Evolutionary conservation across 2,797 vertebrate species (phyloP), one percentile per base, ranked within the genome.

Genomic region (Kryptolebias ocellatus): DNA sequence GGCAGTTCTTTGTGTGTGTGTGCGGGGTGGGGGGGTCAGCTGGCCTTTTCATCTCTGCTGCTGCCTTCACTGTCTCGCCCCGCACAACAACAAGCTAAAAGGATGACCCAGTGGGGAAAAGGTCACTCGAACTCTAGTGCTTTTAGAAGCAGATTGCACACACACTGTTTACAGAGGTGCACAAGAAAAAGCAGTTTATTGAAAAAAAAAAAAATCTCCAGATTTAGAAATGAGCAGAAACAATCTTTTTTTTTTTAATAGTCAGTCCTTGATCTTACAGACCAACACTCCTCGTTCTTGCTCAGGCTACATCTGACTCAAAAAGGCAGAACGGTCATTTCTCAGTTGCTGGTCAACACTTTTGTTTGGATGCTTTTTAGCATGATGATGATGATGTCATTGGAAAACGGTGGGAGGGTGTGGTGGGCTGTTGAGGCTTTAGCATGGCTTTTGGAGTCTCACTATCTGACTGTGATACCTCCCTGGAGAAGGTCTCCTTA

Each of bases 401-500:
- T 71, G 85, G 37, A 60, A 57, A 76, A 60, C 58, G 27, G 53
- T 39, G 57, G 68, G 73, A 76, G 88, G 81, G 83, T 70, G 81
- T 24, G 69, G 77, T 68, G 82, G 79, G 83, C 70, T 81, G 75
- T 82, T 47, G 20, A 84, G 85, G 74, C 82, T 87, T 74, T 76
- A 83, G 72, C 80, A 89, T 86, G 83, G 87, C 76, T 87, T 85
- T 75, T 75, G 72, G 81, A 87, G 87, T 84, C 88, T 91, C 76
- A 63, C 82, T 83, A 67, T 89, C 91, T 44, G 79, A 90, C 86
- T 64, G 54, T 86, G 82, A 89, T 89, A 78, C 78, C 64, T 93
- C 91, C 91, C 92, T 65, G 28, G 91, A 91, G 94, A 92, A 89
- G 84, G 80, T 92, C 86, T 83, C 76, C 86, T 92, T 92, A 89